Conservation (phyloP, 2,888 invertebrate species). For the Napeogenes sylphis region DNA sequence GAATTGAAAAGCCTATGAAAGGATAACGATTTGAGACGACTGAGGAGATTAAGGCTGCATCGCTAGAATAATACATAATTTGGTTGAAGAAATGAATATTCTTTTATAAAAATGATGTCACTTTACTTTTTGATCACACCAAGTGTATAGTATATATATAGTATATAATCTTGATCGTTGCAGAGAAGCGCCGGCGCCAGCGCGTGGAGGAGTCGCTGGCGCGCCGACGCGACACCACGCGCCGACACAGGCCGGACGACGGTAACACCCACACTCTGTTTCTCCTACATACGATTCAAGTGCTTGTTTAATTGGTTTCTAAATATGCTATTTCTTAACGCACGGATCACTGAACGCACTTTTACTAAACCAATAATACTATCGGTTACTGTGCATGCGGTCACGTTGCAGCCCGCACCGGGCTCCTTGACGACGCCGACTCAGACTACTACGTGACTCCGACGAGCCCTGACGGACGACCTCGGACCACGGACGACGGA, state of each 20-base stretch:
- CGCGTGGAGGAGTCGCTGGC: slow-evolving; percentile 87
- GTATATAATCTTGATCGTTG: slow-evolving; percentile 19
- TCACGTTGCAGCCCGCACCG: slow-evolving; percentile 82
- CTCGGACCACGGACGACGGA: not conserved
- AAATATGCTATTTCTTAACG: too few species aligned
- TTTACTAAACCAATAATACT: slow-evolving; percentile 7
- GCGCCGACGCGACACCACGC: slow-evolving; percentile 82
- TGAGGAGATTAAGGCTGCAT: too few species aligned
- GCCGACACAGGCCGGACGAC: slow-evolving; percentile 55
- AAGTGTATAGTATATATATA: too few species aligned
- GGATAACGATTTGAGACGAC: too few species aligned
- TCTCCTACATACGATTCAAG: too few species aligned
- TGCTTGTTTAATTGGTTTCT: too few species aligned
- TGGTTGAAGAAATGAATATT: too few species aligned
- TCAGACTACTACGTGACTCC: slow-evolving; percentile 83
- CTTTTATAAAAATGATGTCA: too few species aligned
- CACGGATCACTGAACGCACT: too few species aligned
- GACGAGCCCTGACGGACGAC: slow-evolving; percentile 52
- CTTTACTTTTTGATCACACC: too few species aligned
- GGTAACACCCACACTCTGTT: slow-evolving; percentile 68
- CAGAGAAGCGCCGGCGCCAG: slow-evolving; percentile 89
- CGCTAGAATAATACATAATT: too few species aligned
- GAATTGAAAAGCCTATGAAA: too few species aligned
- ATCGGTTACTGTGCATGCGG: slow-evolving; percentile 69
- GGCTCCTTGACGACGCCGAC: slow-evolving; percentile 87